Conservation (phyloP, 2,113 vertebrate species). For the Pseudois nayaur region DNA sequence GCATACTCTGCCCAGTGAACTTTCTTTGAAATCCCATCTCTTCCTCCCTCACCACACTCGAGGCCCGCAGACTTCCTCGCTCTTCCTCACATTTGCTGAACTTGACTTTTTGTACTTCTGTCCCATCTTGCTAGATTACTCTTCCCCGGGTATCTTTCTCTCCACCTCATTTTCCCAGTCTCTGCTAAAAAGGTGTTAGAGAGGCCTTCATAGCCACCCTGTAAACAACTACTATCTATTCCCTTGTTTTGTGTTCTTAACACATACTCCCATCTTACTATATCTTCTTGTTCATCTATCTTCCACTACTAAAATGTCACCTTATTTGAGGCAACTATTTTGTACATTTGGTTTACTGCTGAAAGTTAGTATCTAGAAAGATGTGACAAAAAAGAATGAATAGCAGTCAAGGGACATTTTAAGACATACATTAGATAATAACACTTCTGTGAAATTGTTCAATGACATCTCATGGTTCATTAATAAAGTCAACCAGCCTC, state of each 20-base stretch:
- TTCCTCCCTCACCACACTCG: neutral
- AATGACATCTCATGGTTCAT: neutral
- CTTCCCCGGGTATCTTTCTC: neutral
- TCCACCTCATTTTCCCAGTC: neutral
- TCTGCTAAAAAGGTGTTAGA: neutral
- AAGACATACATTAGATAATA: neutral
- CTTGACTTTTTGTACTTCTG: neutral
- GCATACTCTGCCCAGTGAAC: neutral
- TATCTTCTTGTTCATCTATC: neutral
- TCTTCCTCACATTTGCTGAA: neutral
- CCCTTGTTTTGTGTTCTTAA: neutral
- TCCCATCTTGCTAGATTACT: neutral
- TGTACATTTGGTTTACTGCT: neutral
- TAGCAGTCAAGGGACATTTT: neutral
- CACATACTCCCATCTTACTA: neutral
- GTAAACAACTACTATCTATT: neutral
- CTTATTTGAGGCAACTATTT: neutral
- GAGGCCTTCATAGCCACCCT: neutral
- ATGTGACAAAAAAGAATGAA: neutral
- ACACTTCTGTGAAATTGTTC: neutral
- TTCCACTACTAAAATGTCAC: neutral
- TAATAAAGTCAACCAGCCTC: neutral
- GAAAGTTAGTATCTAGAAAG: neutral
- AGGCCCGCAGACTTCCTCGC: neutral
- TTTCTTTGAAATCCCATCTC: neutral